A percentile compares a stretch with the other conserved stretches of the same genome.
These are phyloP conservation scores for Napeogenes sylphis DNA, from an alignment of 2,888 invertebrate species.

Conservation along the genomic window DNA sequence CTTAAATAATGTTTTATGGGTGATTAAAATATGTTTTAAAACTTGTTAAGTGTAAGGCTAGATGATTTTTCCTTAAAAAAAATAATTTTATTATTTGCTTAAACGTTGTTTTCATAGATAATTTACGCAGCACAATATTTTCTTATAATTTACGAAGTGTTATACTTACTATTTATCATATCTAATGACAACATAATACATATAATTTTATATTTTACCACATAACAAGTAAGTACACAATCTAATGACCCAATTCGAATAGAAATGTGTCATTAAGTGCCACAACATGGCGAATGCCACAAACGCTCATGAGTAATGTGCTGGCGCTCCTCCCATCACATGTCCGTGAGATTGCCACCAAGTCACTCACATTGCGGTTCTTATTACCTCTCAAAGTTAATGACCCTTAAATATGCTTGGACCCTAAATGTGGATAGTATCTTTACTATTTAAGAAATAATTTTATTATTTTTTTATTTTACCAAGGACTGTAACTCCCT, in stretches of 20 bases:
- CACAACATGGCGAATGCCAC: constrained; percentile 14
- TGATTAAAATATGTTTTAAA: no score
- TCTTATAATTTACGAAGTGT: no score
- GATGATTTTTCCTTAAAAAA: no score
- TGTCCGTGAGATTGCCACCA: constrained; percentile 24
- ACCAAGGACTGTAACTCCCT: no score
- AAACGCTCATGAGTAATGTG: constrained; percentile 28
- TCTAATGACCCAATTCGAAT: neutral
- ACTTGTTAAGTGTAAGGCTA: no score
- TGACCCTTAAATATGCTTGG: constrained; percentile 23
- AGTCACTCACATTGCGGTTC: constrained; percentile 20
- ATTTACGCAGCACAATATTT: no score
- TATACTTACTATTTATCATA: no score
- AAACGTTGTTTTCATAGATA: no score
- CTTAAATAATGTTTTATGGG: no score
- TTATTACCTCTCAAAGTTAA: constrained; percentile 27
- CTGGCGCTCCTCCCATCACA: constrained; percentile 28
- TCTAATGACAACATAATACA: no score
- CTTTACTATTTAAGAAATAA: neutral
- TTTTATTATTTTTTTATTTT: neutral
- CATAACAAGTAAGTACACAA: neutral
- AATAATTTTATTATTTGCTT: no score
- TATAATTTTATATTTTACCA: no score
- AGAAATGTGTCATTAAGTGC: constrained; percentile 2
- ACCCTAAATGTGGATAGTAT: constrained; percentile 6